Percentiles rank a stretch among this genome's conserved stretches.
Evolutionary conservation across 2,113 vertebrate genomes (phyloP).

Genomic region (Enhydra lutris): DNA sequence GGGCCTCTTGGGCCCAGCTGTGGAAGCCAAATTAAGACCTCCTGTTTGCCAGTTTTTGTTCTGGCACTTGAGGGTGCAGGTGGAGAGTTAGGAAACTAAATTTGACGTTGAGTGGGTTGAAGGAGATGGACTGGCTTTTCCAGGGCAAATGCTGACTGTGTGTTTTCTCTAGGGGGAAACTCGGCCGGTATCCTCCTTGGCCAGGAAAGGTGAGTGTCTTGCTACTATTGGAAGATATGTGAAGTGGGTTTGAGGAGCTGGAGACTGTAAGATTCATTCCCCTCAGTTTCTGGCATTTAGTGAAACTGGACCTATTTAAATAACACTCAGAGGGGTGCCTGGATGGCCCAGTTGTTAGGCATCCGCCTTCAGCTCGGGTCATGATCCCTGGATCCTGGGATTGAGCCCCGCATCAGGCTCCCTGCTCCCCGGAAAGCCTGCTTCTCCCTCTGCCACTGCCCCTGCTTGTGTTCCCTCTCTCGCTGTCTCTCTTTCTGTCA

Average conservation of each 20-base stretch:
- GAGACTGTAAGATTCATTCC: background rate
- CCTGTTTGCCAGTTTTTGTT: conserved; percentile 24
- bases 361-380: too few relatives aligned
- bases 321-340: background rate
- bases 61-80: background rate
- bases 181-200: conserved; percentile 98
- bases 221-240: background rate
- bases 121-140: conserved; percentile 21
- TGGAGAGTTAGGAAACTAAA: background rate
- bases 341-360: too few relatives aligned
- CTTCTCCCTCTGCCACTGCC: too few relatives aligned
- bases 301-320: conserved; percentile 5
- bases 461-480: too few relatives aligned
- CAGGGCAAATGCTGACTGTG: conserved; percentile 61
- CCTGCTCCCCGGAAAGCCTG: too few relatives aligned
- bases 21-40: background rate
- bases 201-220: conserved; percentile 93
- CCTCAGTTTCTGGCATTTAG: background rate
- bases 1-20: background rate
- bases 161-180: conserved; percentile 92
- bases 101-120: conserved; percentile 6
- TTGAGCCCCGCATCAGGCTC: too few relatives aligned
- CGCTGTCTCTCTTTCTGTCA: too few relatives aligned
- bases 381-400: too few relatives aligned
- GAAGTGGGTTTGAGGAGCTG: background rate